Base-by-base conservation (phyloP, 2,113 vertebrate genomes). In the Petroica traversi region DNA sequence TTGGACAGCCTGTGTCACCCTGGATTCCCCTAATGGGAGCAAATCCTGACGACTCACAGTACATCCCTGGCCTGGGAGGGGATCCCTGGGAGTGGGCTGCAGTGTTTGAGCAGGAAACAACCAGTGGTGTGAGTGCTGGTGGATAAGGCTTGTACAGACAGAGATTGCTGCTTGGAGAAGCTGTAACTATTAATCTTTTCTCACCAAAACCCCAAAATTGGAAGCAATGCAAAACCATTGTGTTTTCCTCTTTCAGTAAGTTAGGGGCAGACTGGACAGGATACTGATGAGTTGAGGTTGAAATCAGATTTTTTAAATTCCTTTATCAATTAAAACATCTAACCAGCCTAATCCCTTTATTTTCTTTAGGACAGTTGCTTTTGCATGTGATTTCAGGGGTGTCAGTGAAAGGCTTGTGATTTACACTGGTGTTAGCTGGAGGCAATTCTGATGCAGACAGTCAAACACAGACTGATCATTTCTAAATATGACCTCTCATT, bases 1-100 rank as follows among this genome's bases (percentile, higher is more conserved):
- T 75, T 49, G 14, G 36, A 23, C 52, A 61, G 61, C 55, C 82
- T 58, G 1, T 46, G 41, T 79, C 51, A 72, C n/a, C 26, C 19
- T 23, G 13, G 31, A 75, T 78, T 78, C 40, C 54, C 36, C 28
- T 40, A 28, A 17, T 5, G 14, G 38, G 51, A 58, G 79, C 18
- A 76, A 66, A 38, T 69, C 19, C 49, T 61, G 43, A 23, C 2
- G 6, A 9, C 34, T 40, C 11, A 2, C 9, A 33, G 54, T 12
- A 46, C 5, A 2, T 38, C 66, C 52, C 45, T 9, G 29, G 8
- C 34, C n/a, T 77, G 41, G 52, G 41, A 31, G 24, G 23, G 24
- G 18, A 51, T 61, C 20, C 38, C 74, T 1, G 0, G 28, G 51
- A 62, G 4, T 4, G 2, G 7, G 58, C 29, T 86, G 72, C 0